phyloP scores from a whole-genome alignment of 2,113 vertebrate species.

The Myotis brandtii region DNA sequence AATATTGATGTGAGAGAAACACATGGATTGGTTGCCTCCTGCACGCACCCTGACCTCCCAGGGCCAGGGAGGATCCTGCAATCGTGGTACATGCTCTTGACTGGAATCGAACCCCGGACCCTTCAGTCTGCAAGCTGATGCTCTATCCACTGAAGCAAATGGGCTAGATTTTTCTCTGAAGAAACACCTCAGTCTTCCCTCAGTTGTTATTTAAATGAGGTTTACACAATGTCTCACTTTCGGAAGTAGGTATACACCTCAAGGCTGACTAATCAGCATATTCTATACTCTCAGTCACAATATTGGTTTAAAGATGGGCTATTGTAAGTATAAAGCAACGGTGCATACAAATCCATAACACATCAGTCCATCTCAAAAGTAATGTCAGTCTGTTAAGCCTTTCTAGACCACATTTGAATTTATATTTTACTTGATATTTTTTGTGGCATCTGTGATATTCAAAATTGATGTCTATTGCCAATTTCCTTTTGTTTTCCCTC shows the following conservation, averaged over 20 bases:
- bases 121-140: too few relatives aligned
- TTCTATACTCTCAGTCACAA: neutral
- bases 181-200: neutral
- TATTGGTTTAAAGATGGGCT: neutral
- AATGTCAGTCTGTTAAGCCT: neutral
- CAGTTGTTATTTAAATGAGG: neutral
- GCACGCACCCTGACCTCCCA: too few relatives aligned
- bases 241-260: neutral
- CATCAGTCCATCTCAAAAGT: neutral
- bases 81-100: too few relatives aligned
- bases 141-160: too few relatives aligned
- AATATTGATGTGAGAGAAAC: too few relatives aligned
- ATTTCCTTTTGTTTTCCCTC: neutral
- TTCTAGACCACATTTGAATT: neutral
- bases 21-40: too few relatives aligned
- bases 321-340: neutral
- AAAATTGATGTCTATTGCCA: neutral
- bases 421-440: neutral
- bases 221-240: neutral
- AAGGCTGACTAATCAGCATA: neutral
- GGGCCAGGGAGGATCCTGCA: too few relatives aligned
- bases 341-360: neutral
- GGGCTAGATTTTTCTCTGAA: neutral
- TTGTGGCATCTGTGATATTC: neutral
- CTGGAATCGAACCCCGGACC: too few relatives aligned